Evolutionary conservation across 2,888 invertebrate species (phyloP).

Genomic region (Ophraella communa): DNA sequence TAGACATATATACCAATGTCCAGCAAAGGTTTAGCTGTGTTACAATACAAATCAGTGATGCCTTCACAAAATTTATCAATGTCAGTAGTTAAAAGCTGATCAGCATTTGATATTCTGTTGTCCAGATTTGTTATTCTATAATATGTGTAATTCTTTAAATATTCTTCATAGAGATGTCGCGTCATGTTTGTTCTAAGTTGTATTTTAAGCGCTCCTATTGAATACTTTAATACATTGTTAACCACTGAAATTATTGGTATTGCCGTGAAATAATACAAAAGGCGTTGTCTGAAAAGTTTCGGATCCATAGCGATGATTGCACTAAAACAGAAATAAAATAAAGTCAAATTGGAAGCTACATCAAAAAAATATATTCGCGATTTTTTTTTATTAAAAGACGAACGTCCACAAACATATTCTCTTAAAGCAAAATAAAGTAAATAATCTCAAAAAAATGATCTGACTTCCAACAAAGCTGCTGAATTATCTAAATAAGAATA

Average conservation of each 20-base stretch:
- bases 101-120: constrained; percentile 93
- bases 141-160: constrained; percentile 95
- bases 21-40: constrained; percentile 92
- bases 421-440: no score
- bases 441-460: no score
- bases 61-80: constrained; percentile 97
- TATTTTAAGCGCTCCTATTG: constrained; percentile 91
- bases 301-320: constrained; percentile 91
- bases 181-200: constrained; percentile 89
- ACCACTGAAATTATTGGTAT: constrained; percentile 93
- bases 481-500: no score
- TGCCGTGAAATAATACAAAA: constrained; percentile 80
- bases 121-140: constrained; percentile 97
- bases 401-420: no score
- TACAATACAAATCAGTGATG: constrained; percentile 94
- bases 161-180: constrained; percentile 82
- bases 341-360: no score
- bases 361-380: no score
- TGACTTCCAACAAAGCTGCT: no score
- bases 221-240: constrained; percentile 93
- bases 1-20: constrained; percentile 95
- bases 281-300: constrained; percentile 74
- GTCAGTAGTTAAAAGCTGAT: constrained; percentile 94
- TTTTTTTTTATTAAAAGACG: no score
- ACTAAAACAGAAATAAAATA: constrained; percentile 63